Conservation (phyloP, 2,797 vertebrate genomes). For the Rhinogobio ventralis region DNA sequence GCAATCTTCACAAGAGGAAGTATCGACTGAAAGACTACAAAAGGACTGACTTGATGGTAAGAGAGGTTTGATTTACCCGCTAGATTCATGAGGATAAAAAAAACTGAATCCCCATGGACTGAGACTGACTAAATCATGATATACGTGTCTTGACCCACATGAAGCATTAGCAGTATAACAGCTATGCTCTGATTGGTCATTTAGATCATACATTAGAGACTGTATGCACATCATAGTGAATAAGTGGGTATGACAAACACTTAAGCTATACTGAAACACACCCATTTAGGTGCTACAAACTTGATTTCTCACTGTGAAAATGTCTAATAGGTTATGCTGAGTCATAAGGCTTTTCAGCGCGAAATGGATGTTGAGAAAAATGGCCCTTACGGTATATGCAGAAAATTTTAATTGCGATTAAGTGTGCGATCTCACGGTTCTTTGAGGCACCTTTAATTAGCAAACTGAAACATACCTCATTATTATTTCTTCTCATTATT, state of each 20-base stretch:
- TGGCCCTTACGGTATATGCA: not conserved
- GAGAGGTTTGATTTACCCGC: not conserved
- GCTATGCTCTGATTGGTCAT: not conserved
- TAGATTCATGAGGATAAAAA: slow-evolving; percentile 11
- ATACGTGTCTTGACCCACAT: not conserved
- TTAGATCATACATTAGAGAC: not conserved
- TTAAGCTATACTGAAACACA: not conserved
- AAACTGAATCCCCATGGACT: not conserved
- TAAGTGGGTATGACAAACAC: not conserved
- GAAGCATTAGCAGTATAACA: not conserved
- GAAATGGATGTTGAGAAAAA: not conserved
- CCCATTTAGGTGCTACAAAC: not conserved
- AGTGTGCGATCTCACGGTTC: not conserved
- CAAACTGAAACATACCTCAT: not conserved
- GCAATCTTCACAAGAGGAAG: slow-evolving; percentile 9
- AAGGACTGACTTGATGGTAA: not conserved
- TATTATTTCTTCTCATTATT: not conserved
- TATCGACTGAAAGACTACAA: slow-evolving; percentile 16
- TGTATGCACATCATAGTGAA: not conserved
- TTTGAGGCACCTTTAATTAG: not conserved
- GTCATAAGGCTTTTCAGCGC: not conserved
- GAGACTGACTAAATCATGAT: not conserved
- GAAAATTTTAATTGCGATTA: not conserved
- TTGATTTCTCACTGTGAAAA: not conserved
- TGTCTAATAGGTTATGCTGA: not conserved